Percentiles rank a stretch among this genome's conserved stretches.
Evolutionary conservation across 1,140 invertebrate species (phyloP).

Genomic region (Copidosoma floridanum): DNA sequence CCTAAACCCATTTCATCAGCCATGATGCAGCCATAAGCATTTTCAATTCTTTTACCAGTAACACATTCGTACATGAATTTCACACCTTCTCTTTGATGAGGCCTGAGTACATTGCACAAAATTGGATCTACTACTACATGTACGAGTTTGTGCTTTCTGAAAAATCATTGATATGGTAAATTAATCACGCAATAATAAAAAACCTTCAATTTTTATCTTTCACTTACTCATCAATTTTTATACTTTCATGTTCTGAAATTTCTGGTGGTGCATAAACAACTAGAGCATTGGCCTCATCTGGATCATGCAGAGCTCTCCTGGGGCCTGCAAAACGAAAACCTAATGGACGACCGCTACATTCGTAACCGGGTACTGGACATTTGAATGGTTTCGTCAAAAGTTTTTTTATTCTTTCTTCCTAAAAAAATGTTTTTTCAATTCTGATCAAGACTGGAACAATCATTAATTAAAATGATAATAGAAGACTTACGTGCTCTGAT

Average conservation of each 20-base stretch:
- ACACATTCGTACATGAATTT: slow-evolving; percentile 99
- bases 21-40: slow-evolving; percentile 95
- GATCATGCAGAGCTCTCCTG: slow-evolving; percentile 85
- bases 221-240: slow-evolving; percentile 70
- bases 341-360: slow-evolving; percentile 69
- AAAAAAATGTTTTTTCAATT: slow-evolving; percentile 32
- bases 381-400: slow-evolving; percentile 89
- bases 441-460: slow-evolving; percentile 8
- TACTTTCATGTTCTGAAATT: slow-evolving; percentile 78
- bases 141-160: slow-evolving; percentile 45
- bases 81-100: slow-evolving; percentile 98
- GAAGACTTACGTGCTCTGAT: slow-evolving; percentile 52
- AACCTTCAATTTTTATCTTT: neutral
- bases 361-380: slow-evolving; percentile 92
- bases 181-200: no score
- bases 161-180: slow-evolving; percentile 23
- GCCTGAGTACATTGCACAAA: slow-evolving; percentile 85
- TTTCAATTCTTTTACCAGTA: slow-evolving; percentile 84
- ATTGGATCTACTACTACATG: slow-evolving; percentile 79
- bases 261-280: slow-evolving; percentile 85
- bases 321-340: slow-evolving; percentile 71
- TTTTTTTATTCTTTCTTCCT: slow-evolving; percentile 79
- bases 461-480: slow-evolving; percentile 17
- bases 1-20: slow-evolving; percentile 97
- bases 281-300: slow-evolving; percentile 88